These are phyloP conservation scores for Caenorhabditis sinica DNA, from an alignment of 2,888 invertebrate species.

Conservation along the genomic window DNA sequence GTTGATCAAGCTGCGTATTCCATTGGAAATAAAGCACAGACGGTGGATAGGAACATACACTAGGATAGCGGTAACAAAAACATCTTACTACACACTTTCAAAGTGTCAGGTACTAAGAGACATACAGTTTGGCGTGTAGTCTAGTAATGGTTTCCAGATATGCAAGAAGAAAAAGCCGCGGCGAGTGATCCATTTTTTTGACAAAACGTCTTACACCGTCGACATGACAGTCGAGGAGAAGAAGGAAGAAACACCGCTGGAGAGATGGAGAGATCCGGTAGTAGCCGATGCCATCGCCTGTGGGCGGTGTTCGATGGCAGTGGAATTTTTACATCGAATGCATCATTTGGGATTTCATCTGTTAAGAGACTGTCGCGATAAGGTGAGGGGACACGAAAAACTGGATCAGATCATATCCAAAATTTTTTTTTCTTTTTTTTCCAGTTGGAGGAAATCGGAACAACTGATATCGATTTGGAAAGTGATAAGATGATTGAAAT, in stretches of 20 bases:
- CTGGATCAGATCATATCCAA: neutral
- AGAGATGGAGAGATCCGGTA: conserved; percentile 14
- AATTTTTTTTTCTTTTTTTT: neutral
- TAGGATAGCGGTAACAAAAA: conserved; percentile 18
- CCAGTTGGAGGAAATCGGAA: conserved; percentile 70
- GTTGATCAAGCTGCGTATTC: conserved; percentile 41
- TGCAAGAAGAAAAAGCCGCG: conserved; percentile 60
- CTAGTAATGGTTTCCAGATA: conserved; percentile 47
- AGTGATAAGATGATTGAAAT: conserved; percentile 66
- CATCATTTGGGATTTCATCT: conserved; percentile 67
- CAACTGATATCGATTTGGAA: conserved; percentile 54
- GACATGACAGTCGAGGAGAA: conserved; percentile 35
- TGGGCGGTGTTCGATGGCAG: conserved; percentile 61
- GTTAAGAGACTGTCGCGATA: conserved; percentile 64
- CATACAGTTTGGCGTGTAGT: neutral
- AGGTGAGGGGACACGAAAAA: conserved; percentile 35
- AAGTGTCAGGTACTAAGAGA: conserved; percentile 53
- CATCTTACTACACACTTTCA: conserved; percentile 31
- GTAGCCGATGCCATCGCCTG: conserved; percentile 68
- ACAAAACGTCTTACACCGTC: conserved; percentile 48
- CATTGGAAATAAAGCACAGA: conserved; percentile 35
- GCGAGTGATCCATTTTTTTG: conserved; percentile 64
- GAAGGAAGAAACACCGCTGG: neutral
- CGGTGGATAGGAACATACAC: conserved; percentile 57
- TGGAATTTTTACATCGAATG: conserved; percentile 61